These are phyloP conservation scores for Sus cebifrons DNA, from an alignment of 2,797 vertebrate species.

Conservation along the genomic window DNA sequence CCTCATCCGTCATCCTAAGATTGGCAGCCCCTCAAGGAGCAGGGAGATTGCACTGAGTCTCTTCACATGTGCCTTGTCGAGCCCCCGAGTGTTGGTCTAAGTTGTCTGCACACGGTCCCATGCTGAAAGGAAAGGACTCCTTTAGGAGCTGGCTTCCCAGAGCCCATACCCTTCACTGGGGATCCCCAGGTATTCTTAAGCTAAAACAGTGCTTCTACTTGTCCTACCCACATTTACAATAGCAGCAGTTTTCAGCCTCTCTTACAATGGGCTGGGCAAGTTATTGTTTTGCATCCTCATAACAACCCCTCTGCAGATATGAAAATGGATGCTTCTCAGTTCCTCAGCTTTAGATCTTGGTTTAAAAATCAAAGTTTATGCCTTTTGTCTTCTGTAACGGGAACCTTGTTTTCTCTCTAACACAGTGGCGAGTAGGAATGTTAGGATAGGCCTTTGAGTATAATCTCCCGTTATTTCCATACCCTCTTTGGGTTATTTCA, in stretches of 20 bases:
- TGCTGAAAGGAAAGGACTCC: not conserved
- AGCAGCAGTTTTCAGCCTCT: not conserved
- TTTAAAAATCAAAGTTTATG: not conserved
- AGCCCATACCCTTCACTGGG: not conserved
- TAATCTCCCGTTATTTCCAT: not conserved
- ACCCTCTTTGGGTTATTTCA: not conserved
- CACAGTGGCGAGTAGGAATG: not conserved
- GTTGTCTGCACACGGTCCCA: not conserved
- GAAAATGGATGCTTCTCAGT: not conserved
- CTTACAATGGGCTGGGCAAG: not conserved
- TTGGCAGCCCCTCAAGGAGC: not conserved
- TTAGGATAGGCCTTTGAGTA: not conserved
- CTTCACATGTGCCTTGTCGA: not conserved
- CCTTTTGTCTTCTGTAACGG: constrained; percentile 18
- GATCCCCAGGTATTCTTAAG: not conserved
- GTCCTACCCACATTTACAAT: not conserved
- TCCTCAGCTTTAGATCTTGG: not conserved
- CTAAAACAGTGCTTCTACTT: not conserved
- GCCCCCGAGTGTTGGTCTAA: not conserved
- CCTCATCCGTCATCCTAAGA: not conserved
- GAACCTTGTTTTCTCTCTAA: not conserved
- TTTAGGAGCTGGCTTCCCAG: not conserved
- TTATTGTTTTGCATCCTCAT: not conserved
- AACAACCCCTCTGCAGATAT: not conserved
- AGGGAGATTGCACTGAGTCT: not conserved